phyloP scores from a whole-genome alignment of 1,140 invertebrate genomes.

The Gerris buenoi region DNA sequence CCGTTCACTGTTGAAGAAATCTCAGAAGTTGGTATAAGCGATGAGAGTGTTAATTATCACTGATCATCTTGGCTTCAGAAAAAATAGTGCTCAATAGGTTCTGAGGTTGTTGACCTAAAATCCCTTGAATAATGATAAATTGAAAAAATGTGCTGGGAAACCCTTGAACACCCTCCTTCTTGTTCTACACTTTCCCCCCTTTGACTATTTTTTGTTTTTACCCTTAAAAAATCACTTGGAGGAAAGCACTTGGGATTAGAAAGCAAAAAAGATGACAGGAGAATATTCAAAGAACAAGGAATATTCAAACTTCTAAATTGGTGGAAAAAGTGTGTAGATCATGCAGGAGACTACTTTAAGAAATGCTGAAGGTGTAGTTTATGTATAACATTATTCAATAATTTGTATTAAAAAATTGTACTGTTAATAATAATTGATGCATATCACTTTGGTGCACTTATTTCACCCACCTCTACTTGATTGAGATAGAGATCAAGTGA shows the following conservation, averaged over 20 bases:
- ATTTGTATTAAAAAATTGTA: too few relatives aligned
- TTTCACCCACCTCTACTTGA: too few relatives aligned
- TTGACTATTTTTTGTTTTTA: slow-evolving; percentile 23
- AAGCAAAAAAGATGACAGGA: slow-evolving; percentile 11
- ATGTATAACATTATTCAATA: too few relatives aligned
- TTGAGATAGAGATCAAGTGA: too few relatives aligned
- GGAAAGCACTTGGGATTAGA: slow-evolving; percentile 14
- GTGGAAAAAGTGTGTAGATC: background rate
- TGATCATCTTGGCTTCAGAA: background rate
- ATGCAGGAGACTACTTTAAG: background rate
- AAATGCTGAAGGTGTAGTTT: too few relatives aligned
- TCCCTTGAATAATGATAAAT: slow-evolving; percentile 19
- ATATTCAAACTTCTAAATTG: background rate
- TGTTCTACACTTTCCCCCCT: slow-evolving; percentile 23
- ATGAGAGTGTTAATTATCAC: background rate
- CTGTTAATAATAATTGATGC: too few relatives aligned
- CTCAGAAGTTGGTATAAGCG: background rate
- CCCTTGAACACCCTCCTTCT: slow-evolving; percentile 24
- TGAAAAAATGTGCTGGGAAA: slow-evolving; percentile 24
- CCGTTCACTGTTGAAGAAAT: background rate
- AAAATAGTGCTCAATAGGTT: background rate
- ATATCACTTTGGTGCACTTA: too few relatives aligned
- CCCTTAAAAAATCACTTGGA: slow-evolving; percentile 19
- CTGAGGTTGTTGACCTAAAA: background rate
- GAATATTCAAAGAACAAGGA: background rate